Evolutionary conservation across 2,113 vertebrate genomes (phyloP).

Genomic region (Fukomys damarensis): DNA sequence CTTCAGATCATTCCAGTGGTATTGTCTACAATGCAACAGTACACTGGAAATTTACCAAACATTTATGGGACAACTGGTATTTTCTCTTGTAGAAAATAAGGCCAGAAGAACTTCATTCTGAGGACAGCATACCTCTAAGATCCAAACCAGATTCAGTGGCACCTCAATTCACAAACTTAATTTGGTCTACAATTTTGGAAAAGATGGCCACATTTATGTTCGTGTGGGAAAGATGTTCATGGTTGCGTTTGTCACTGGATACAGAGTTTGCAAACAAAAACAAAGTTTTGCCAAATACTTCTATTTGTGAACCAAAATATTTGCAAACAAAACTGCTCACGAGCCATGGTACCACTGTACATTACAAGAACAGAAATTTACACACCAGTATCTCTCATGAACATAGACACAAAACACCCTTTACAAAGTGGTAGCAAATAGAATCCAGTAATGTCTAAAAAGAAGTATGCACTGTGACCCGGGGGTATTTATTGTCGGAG

Average conservation of each 20-base stretch:
- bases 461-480: neutral
- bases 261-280: too few species aligned
- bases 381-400: neutral
- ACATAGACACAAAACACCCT: neutral
- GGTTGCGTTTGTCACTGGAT: too few species aligned
- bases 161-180: neutral
- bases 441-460: neutral
- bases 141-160: neutral
- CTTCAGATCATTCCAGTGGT: neutral
- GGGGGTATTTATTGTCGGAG: neutral
- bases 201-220: neutral
- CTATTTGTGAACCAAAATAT: neutral
- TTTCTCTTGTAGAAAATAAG: neutral
- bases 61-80: neutral
- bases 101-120: neutral
- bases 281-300: too few species aligned
- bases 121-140: neutral
- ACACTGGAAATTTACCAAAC: neutral
- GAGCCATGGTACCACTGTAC: neutral
- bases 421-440: neutral
- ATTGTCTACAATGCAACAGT: neutral
- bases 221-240: neutral
- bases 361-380: slow-evolving; percentile 6
- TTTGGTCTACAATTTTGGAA: too few species aligned
- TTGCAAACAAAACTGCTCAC: neutral